Evolutionary conservation across 2,797 vertebrate species (phyloP).

Genomic region (Cryptoprocta ferox): DNA sequence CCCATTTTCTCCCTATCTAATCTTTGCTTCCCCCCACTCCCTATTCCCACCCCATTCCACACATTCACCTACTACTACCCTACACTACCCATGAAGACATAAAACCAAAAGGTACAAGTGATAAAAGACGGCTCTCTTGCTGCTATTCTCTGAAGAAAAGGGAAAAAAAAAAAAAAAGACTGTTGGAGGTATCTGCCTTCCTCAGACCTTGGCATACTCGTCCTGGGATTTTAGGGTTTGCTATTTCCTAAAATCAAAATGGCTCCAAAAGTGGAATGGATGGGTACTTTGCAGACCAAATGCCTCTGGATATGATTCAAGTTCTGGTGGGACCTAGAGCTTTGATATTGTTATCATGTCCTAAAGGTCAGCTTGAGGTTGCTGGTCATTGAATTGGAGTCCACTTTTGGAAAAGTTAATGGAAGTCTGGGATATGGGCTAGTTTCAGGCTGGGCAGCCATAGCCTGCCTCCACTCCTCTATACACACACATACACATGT

Average conservation of each 20-base stretch:
- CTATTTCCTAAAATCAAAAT: not conserved
- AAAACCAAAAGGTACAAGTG: not conserved
- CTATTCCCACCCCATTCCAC: too few relatives aligned
- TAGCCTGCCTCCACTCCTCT: not conserved
- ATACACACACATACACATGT: not conserved
- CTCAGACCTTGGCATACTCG: not conserved
- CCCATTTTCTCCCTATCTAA: not conserved
- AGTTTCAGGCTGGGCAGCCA: not conserved
- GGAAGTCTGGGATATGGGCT: not conserved
- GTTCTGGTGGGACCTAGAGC: not conserved
- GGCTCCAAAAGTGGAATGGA: not conserved
- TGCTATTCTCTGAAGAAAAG: not conserved
- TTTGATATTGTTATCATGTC: not conserved
- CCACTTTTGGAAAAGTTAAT: not conserved
- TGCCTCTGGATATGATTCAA: not conserved
- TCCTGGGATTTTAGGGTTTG: not conserved
- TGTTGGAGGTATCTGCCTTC: not conserved
- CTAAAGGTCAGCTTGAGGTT: not conserved
- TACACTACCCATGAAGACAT: not conserved
- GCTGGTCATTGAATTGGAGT: not conserved
- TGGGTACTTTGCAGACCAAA: not conserved
- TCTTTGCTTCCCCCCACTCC: not conserved
- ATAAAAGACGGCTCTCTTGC: not conserved
- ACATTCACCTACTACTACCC: not conserved
- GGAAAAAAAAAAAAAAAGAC: not conserved